phyloP scores from a whole-genome alignment of 2,797 vertebrate genomes.

The Sebastes cheni region DNA sequence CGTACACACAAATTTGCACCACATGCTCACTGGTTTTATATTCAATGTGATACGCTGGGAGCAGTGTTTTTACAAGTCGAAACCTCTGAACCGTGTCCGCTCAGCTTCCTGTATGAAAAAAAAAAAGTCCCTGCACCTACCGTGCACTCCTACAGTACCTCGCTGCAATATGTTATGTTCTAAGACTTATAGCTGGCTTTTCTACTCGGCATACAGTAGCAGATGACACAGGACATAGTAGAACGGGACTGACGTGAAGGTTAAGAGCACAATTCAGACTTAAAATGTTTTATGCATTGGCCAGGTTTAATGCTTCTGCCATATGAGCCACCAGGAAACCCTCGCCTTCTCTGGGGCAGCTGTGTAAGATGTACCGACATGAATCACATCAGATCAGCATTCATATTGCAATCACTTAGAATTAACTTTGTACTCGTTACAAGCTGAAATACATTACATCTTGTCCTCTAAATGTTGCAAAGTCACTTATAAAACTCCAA shows the following conservation, averaged over 20 bases:
- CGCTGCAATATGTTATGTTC: not conserved
- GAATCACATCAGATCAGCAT: not conserved
- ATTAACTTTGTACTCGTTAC: not conserved
- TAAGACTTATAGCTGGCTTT: not conserved
- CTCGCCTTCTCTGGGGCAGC: not conserved
- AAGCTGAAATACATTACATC: not conserved
- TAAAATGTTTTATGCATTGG: not conserved
- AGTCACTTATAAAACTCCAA: not conserved
- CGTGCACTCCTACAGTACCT: not conserved
- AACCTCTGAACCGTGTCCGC: conserved; percentile 71
- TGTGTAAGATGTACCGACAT: not conserved
- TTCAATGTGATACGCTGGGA: conserved; percentile 59
- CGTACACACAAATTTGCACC: conserved; percentile 35
- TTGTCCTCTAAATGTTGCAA: not conserved
- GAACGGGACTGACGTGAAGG: not conserved
- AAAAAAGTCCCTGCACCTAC: not conserved
- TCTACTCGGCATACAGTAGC: not conserved
- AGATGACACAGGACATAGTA: not conserved
- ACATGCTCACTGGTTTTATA: conserved; percentile 64
- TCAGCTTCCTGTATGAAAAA: conserved; percentile 53
- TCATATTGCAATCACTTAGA: not conserved
- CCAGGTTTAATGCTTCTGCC: not conserved
- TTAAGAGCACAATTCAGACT: not conserved
- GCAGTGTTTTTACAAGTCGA: conserved; percentile 70
- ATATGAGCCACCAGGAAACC: not conserved